Evolutionary conservation across 2,797 vertebrate genomes (phyloP).

Genomic region (Tinamus major): DNA sequence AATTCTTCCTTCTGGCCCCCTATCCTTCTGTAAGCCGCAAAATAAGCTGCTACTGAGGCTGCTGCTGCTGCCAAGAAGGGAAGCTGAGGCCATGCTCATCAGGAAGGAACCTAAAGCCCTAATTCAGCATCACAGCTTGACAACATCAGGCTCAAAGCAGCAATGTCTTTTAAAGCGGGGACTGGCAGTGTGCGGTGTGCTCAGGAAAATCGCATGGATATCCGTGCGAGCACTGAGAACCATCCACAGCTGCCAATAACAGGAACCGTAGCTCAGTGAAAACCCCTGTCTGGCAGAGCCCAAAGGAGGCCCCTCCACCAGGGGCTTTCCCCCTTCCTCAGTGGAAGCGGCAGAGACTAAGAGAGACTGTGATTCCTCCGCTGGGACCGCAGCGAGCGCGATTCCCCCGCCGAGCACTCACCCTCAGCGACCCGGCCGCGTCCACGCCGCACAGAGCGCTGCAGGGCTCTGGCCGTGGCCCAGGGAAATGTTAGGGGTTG

Average conservation of each 20-base stretch:
- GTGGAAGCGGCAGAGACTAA: not conserved
- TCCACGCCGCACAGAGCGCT: accelerated
- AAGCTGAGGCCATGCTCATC: not conserved
- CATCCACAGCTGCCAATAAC: not conserved
- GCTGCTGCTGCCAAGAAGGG: not conserved
- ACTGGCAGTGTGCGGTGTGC: not conserved
- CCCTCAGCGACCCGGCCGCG: not conserved
- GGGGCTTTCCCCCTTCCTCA: not conserved
- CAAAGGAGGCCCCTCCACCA: not conserved
- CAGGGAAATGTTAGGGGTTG: not conserved
- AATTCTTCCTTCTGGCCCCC: slow-evolving; percentile 10
- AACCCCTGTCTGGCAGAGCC: not conserved
- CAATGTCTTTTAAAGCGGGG: accelerated
- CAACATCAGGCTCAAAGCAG: not conserved
- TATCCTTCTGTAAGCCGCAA: not conserved
- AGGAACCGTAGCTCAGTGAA: not conserved
- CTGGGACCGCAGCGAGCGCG: not conserved
- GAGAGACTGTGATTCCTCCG: not conserved
- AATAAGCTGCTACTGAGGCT: not conserved
- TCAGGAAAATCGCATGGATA: not conserved
- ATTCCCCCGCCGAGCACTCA: not conserved
- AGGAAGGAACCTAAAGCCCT: not conserved
- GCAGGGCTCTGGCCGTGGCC: not conserved
- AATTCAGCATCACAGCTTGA: not conserved
- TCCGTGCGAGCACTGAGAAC: not conserved